A percentile compares a stretch with the other conserved stretches of the same genome.
Conservation (phyloP, 92 coral and sea anemone genomes). For the Pocillopora meandrina region DNA sequence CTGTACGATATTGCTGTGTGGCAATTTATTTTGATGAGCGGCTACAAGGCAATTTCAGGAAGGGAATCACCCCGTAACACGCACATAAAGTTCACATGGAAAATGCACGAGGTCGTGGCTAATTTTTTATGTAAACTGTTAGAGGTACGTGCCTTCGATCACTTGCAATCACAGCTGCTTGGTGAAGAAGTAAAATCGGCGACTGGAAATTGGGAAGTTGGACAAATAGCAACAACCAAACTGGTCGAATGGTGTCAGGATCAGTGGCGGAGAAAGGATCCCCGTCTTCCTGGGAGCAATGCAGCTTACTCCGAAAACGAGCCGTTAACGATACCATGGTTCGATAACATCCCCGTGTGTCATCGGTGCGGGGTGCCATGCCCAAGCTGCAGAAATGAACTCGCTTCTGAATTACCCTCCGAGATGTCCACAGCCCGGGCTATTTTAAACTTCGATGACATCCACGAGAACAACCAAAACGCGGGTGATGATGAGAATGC, state of each 20-base stretch:
- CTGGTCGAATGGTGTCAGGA: no score
- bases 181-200: no score
- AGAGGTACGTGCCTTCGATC: slow-evolving; percentile 21
- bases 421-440: slow-evolving; percentile 41
- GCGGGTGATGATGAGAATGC: not conserved
- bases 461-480: slow-evolving; percentile 24
- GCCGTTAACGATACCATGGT: slow-evolving; percentile 30
- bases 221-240: no score
- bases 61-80: no score
- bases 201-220: no score
- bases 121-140: slow-evolving; percentile 37
- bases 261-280: no score
- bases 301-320: not conserved
- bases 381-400: slow-evolving; percentile 47
- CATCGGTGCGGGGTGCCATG: slow-evolving; percentile 52
- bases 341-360: slow-evolving; percentile 49
- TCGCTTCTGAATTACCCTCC: slow-evolving; percentile 24
- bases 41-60: not conserved
- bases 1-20: slow-evolving; percentile 7
- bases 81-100: not conserved
- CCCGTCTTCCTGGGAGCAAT: not conserved
- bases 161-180: not conserved
- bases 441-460: slow-evolving; percentile 6
- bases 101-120: slow-evolving; percentile 64
- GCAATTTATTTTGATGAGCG: slow-evolving; percentile 35